Conservation (phyloP, 2,113 vertebrate genomes). For the Cinclus mexicanus region DNA sequence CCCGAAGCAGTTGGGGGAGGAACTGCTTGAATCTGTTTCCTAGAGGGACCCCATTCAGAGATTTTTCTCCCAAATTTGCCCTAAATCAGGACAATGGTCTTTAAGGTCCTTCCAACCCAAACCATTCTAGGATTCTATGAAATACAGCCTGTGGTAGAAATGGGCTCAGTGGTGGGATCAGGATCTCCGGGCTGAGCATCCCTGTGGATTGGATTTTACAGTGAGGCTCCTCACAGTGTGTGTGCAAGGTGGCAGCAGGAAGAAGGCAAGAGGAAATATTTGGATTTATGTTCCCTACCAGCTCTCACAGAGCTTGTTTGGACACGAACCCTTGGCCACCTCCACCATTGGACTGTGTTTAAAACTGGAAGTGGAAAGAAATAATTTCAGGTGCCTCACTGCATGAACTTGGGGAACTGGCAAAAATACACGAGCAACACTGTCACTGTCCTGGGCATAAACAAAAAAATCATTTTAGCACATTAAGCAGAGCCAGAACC, state of each 20-base stretch:
- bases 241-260: neutral
- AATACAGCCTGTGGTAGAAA: neutral
- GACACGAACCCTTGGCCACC: neutral
- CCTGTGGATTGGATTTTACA: neutral
- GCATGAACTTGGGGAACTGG: neutral
- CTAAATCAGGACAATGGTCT: too few relatives aligned
- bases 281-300: neutral
- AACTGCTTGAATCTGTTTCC: too few relatives aligned
- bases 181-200: neutral
- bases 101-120: neutral
- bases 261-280: neutral
- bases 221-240: too few relatives aligned
- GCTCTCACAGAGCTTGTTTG: neutral
- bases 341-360: neutral
- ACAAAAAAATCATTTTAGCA: neutral
- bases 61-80: too few relatives aligned
- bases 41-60: too few relatives aligned
- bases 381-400: neutral
- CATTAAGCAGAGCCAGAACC: neutral
- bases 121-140: neutral
- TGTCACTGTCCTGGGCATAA: neutral
- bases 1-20: too few relatives aligned
- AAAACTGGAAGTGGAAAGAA: neutral
- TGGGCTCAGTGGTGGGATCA: accelerated
- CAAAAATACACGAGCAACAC: neutral